Percentiles rank a stretch among this genome's conserved stretches.
Evolutionary conservation across 2,888 invertebrate species (phyloP).

Genomic region (Mythimna albipuncta): DNA sequence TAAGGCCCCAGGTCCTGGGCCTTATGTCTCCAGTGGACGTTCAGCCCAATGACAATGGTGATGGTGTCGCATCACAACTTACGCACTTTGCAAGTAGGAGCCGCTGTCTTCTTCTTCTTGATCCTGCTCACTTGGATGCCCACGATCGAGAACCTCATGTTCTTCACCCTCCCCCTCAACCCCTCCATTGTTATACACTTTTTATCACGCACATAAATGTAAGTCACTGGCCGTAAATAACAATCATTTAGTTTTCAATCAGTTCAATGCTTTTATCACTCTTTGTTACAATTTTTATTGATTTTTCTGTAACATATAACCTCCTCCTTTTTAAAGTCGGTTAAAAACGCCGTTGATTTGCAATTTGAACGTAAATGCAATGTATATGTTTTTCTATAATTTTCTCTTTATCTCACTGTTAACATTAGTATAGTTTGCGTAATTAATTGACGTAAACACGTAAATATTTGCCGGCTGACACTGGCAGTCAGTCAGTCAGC

Average conservation of each 20-base stretch:
- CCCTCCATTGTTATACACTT: slow-evolving; percentile 60
- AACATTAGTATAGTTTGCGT: slow-evolving; percentile 2
- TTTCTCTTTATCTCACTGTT: not conserved
- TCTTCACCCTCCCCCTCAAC: slow-evolving; percentile 63
- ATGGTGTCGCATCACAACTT: slow-evolving; percentile 11
- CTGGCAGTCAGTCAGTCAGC: not conserved
- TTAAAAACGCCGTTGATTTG: slow-evolving; percentile 2
- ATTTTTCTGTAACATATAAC: slow-evolving; percentile 1
- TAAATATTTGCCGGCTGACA: slow-evolving; percentile 31
- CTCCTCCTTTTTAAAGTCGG: too few species aligned
- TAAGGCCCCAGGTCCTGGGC: too few species aligned
- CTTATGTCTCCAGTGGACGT: not conserved
- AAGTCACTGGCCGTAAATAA: not conserved
- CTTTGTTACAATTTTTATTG: not conserved
- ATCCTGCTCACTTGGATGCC: slow-evolving; percentile 76
- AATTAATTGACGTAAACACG: slow-evolving; percentile 33
- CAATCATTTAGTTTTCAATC: not conserved
- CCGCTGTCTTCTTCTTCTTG: slow-evolving; percentile 65
- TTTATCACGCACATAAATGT: not conserved
- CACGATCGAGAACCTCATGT: slow-evolving; percentile 72
- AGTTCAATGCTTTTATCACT: slow-evolving; percentile 1
- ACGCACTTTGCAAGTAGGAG: slow-evolving; percentile 76
- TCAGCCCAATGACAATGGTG: not conserved
- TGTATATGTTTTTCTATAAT: slow-evolving; percentile 1
- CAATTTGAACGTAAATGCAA: not conserved